These are phyloP conservation scores for Brachirus orientalis DNA, from an alignment of 2,113 vertebrate species.

Conservation along the genomic window DNA sequence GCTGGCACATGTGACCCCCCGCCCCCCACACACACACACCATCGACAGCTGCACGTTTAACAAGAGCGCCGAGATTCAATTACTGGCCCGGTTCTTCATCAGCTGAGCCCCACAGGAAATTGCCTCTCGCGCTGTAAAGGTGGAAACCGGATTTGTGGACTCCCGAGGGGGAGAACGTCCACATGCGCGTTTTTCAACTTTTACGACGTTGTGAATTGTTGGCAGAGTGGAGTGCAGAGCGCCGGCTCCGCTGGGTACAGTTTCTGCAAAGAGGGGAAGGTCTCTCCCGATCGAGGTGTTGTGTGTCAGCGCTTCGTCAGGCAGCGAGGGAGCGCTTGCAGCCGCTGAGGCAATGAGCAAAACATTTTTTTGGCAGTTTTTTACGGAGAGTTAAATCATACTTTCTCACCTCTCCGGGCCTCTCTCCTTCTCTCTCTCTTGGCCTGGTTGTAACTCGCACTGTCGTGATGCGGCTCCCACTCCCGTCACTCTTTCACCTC, in stretches of 20 bases:
- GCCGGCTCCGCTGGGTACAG: constrained; percentile 4
- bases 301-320: constrained; percentile 21
- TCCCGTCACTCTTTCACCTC: constrained; percentile 46
- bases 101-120: constrained; percentile 70
- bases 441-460: constrained; percentile 40
- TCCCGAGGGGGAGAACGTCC: constrained; percentile 43
- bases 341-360: constrained; percentile 32
- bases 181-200: not conserved
- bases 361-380: constrained; percentile 33
- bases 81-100: constrained; percentile 71
- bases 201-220: constrained; percentile 48
- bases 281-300: not conserved
- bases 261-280: not conserved
- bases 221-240: constrained; percentile 45
- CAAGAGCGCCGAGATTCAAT: constrained; percentile 83
- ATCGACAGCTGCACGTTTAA: constrained; percentile 80
- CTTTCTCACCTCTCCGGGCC: constrained; percentile 8
- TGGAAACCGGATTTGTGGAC: constrained; percentile 65
- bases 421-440: not conserved
- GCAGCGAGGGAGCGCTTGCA: constrained; percentile 14
- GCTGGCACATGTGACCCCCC: no score
- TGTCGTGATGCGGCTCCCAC: constrained; percentile 39
- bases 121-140: constrained; percentile 60
- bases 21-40: no score
- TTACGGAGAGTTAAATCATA: constrained; percentile 32